Conservation (phyloP, 2,113 vertebrate genomes). For the Rhinogobius similis region DNA sequence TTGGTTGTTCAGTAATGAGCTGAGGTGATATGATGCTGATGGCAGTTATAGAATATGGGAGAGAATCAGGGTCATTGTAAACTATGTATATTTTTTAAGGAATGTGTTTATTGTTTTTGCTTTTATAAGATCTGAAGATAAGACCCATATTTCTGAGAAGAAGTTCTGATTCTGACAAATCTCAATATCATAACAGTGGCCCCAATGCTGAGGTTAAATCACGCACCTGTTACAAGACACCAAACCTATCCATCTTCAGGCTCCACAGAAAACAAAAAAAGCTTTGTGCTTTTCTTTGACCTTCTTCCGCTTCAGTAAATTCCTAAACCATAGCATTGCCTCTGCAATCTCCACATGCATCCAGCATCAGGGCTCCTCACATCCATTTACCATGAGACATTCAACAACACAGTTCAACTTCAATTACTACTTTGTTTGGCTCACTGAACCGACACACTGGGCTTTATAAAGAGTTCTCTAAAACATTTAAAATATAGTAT, state of each 20-base stretch:
- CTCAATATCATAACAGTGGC: background rate
- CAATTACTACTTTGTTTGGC: too few species aligned
- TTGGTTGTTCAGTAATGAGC: background rate
- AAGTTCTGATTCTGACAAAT: background rate
- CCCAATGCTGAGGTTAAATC: background rate
- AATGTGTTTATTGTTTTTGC: background rate
- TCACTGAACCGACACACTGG: too few species aligned
- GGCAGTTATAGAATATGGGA: too few species aligned
- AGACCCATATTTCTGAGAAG: background rate
- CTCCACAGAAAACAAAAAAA: conserved; percentile 26
- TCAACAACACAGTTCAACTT: too few species aligned
- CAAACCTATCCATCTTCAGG: conserved; percentile 1
- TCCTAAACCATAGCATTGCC: conserved; percentile 30
- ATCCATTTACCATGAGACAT: background rate
- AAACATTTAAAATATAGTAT: too few species aligned
- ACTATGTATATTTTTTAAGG: too few species aligned
- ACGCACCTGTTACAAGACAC: background rate
- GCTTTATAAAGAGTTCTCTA: too few species aligned
- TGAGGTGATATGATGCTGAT: background rate
- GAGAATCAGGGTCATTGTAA: background rate
- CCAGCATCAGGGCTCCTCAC: background rate
- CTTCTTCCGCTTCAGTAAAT: conserved; percentile 59
- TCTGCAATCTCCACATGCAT: background rate
- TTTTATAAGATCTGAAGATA: background rate
- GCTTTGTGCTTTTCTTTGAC: conserved; percentile 53